Conservation (phyloP, 2,113 vertebrate species). For the Lichenostomus cassidix region DNA sequence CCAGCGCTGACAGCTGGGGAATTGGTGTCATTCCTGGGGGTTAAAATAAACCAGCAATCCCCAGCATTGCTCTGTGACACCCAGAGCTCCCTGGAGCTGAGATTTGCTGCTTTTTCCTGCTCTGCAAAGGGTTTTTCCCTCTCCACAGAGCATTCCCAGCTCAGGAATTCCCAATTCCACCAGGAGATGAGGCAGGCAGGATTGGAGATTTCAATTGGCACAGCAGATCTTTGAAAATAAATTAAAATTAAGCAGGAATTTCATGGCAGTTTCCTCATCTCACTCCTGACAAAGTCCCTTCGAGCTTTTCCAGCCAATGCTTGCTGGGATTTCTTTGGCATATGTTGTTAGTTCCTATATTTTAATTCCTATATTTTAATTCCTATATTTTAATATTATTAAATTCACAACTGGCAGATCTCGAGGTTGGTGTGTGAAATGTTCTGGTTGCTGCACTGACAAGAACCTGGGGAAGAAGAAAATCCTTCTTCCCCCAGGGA, state of each 20-base stretch:
- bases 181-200: neutral
- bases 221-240: neutral
- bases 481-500: neutral
- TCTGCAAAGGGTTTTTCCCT: neutral
- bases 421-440: neutral
- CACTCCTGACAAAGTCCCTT: neutral
- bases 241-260: neutral
- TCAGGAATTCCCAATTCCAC: neutral
- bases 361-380: too few species aligned
- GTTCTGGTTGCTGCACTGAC: neutral
- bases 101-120: neutral
- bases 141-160: neutral
- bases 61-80: conserved; percentile 42
- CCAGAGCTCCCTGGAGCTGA: neutral
- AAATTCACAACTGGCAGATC: neutral
- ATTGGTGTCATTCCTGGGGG: conserved; percentile 66
- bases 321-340: conserved; percentile 19
- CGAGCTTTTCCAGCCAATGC: neutral
- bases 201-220: neutral
- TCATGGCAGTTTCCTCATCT: neutral
- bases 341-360: too few species aligned
- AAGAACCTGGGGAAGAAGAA: neutral
- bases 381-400: neutral
- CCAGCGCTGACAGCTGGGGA: conserved; percentile 63
- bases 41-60: conserved; percentile 62